phyloP scores from a whole-genome alignment of 2,888 invertebrate genomes.

The Tyria jacobaeae region DNA sequence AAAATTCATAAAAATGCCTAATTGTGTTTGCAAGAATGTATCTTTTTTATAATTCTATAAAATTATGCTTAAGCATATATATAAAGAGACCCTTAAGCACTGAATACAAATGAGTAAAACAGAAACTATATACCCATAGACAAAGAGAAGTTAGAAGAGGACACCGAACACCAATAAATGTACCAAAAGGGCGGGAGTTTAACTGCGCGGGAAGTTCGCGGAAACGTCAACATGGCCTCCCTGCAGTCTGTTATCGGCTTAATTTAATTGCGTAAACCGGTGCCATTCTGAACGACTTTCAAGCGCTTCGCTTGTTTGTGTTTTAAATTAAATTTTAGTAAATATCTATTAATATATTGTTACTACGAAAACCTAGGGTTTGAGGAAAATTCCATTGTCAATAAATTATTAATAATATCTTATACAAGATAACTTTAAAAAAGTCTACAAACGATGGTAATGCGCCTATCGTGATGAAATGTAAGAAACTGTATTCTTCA shows the following conservation, averaged over 20 bases:
- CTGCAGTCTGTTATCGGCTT: conserved; percentile 47
- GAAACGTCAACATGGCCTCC: conserved; percentile 42
- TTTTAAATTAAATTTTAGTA: conserved; percentile 43
- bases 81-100: background rate
- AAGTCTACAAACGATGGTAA: no score
- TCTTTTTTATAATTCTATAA: no score
- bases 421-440: no score
- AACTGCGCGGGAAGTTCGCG: conserved; percentile 34
- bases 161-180: conserved; percentile 23
- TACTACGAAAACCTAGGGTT: conserved; percentile 21
- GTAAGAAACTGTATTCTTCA: no score
- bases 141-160: conserved; percentile 9
- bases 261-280: conserved; percentile 54
- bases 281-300: conserved; percentile 45
- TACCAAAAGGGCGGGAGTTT: conserved; percentile 42
- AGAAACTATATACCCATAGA: background rate
- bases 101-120: background rate
- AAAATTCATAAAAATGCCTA: no score
- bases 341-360: conserved; percentile 30
- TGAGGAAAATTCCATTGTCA: background rate
- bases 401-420: no score
- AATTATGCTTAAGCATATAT: background rate
- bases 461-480: no score
- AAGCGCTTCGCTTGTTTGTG: conserved; percentile 45
- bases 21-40: no score